Evolutionary conservation across 1,140 invertebrate species (phyloP), one percentile per base, ranked within the genome.

Genomic region (Sitophilus oryzae): DNA sequence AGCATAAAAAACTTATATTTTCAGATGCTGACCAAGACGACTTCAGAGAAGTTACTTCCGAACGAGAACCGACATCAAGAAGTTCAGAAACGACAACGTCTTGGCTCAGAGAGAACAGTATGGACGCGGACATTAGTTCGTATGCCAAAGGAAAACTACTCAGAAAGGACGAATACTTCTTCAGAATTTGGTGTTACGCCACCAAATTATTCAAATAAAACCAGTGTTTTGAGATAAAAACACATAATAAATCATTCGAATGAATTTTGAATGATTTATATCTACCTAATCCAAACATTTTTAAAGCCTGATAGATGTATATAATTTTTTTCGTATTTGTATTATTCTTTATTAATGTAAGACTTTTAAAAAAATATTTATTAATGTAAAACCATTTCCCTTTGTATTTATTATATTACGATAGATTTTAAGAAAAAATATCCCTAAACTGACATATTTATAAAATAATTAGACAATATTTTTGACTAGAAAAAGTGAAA

Each of bases 81-180:
- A 91, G 86, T 69, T 89, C 89, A 3, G 90, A 93, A 71, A 93
- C 89, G 2, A 91, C 89, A n/a, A 91, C 89, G 37, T 93, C 90
- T 0, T 95, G 92, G 92, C 77, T 95, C 66, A 77, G 88, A 38
- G 89, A 93, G 54, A 84, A 89, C 61, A 88, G 89, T 60, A 92
- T 94, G 88, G 91, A 94, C 71, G 91, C 91, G 0, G 90, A 93
- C 63, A 93, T 95, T 60, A 81, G 84, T 56, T 88, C 87, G 21
- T 94, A 94, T 72, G 86, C 91, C 1, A 82, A 86, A 56, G 85
- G 86, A 35, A 84, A 84, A 45, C 76, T 94, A 14, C 76, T 93
- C 8, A 78, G 88, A 56, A 81, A 84, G 65, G 89, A 93, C 67
- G 92, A 95, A 76, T 95, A 95, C 75, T 95, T 94, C 83, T 95